Conservation (phyloP, 2,113 vertebrate genomes). For the Leucoraja erinaceus region DNA sequence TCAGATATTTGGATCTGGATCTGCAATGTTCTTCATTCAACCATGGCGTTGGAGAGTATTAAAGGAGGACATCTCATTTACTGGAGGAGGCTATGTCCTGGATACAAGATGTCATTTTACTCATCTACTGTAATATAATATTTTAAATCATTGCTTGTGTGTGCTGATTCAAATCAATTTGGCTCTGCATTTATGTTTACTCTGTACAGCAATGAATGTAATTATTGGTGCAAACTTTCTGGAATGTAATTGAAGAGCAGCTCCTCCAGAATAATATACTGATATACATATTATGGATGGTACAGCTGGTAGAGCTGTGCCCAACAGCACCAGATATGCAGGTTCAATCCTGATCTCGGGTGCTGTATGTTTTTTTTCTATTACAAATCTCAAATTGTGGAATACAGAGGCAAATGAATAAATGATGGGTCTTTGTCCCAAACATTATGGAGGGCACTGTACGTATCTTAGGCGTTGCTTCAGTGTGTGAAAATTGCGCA, state of each 20-base stretch:
- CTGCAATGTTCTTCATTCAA: neutral
- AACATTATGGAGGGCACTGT: no score
- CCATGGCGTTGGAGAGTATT: neutral
- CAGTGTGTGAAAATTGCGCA: neutral
- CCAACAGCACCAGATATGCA: no score
- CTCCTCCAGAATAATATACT: neutral
- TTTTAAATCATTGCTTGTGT: neutral
- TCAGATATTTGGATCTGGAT: neutral
- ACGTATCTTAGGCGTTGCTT: neutral
- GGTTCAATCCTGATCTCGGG: no score
- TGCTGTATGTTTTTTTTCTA: no score
- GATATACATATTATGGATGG: no score
- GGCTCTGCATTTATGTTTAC: neutral
- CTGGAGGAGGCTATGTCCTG: neutral
- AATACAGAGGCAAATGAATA: no score
- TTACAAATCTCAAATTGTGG: no score
- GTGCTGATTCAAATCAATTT: neutral
- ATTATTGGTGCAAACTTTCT: neutral
- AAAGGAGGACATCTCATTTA: constrained; percentile 3
- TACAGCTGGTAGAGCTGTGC: no score
- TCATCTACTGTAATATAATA: neutral
- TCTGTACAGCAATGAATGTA: constrained; percentile 20
- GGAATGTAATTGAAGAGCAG: neutral
- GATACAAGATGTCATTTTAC: neutral
- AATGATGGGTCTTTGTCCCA: no score